Percentiles rank a stretch among this genome's conserved stretches.
phyloP scores from a whole-genome alignment of 2,113 vertebrate genomes.

The Cricetomys ansorgei region DNA sequence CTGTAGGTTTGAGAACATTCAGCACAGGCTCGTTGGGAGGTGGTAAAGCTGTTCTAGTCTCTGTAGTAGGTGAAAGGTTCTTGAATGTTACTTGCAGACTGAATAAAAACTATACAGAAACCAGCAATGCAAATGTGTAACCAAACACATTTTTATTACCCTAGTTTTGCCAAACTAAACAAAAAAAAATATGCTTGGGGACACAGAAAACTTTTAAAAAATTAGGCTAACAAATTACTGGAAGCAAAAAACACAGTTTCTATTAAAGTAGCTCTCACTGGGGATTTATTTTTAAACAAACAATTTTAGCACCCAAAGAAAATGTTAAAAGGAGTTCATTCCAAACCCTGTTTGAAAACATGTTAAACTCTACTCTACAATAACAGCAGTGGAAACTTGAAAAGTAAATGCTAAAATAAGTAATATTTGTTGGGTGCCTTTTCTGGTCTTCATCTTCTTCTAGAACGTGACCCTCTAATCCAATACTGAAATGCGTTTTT shows the following conservation, averaged over 20 bases:
- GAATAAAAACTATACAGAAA: not conserved
- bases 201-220: not conserved
- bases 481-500: constrained; percentile 29
- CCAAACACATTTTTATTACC: not conserved
- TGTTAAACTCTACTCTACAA: not conserved
- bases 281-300: not conserved
- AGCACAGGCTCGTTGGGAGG: not conserved
- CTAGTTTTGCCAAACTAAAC: not conserved
- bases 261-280: not conserved
- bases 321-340: not conserved
- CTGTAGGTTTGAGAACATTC: not conserved
- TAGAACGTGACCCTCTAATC: not conserved
- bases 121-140: not conserved
- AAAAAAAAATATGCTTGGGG: not conserved
- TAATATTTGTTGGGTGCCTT: not conserved
- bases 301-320: not conserved
- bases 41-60: not conserved
- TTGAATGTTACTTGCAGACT: not conserved
- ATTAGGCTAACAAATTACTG: not conserved
- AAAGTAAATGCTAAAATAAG: not conserved
- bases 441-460: not conserved
- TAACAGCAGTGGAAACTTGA: not conserved
- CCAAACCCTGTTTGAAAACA: constrained; percentile 3
- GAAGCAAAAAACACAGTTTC: constrained; percentile 22
- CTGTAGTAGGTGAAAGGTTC: not conserved